These are phyloP conservation scores for Hippocampus mohnikei DNA, from an alignment of 2,113 vertebrate species.

Conservation along the genomic window DNA sequence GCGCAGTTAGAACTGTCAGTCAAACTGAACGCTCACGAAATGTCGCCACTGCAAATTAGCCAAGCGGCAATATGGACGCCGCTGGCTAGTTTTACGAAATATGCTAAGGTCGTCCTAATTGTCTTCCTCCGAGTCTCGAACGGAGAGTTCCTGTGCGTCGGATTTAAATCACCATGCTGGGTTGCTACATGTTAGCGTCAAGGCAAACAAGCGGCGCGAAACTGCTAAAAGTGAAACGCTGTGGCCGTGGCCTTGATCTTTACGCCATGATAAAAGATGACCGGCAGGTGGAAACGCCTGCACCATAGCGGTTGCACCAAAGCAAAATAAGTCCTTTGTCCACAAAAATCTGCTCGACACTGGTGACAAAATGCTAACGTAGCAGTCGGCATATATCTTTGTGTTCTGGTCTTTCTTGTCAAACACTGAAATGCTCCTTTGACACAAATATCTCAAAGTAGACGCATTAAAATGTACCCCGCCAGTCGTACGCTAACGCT, in stretches of 20 bases:
- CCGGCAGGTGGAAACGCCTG: not conserved
- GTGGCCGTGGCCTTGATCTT: not conserved
- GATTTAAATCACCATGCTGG: not conserved
- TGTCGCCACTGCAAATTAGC: conserved; percentile 25
- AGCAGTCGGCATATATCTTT: not conserved
- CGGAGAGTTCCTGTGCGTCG: not conserved
- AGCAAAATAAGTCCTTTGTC: not conserved
- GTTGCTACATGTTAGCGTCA: not conserved
- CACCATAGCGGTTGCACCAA: not conserved
- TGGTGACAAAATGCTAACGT: not conserved
- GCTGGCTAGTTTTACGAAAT: conserved; percentile 58
- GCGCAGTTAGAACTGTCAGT: conserved; percentile 36
- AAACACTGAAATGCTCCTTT: too few species aligned
- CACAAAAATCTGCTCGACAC: not conserved
- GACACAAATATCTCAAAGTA: not conserved
- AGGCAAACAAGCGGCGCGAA: not conserved
- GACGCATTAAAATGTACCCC: not conserved
- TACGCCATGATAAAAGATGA: not conserved
- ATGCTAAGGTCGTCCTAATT: conserved; percentile 65
- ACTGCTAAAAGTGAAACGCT: not conserved
- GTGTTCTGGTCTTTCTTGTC: too few species aligned
- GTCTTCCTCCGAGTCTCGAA: conserved; percentile 5
- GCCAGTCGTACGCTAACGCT: not conserved
- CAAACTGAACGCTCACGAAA: conserved; percentile 20
- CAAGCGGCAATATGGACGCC: conserved; percentile 38